These are phyloP conservation scores for Pycnonotus jocosus DNA, from an alignment of 2,113 vertebrate genomes.

Conservation along the genomic window DNA sequence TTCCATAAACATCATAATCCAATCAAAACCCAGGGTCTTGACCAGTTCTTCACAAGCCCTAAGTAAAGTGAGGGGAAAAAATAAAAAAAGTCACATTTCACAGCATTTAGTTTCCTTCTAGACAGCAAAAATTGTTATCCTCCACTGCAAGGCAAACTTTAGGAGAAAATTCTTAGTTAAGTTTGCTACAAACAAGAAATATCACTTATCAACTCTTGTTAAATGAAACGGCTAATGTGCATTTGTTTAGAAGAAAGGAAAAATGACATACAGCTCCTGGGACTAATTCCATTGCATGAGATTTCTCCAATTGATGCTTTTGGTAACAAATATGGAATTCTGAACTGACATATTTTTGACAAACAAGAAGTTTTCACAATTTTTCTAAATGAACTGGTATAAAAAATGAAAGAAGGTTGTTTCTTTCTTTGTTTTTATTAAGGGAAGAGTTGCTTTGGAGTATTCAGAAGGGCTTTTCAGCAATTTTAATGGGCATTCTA, in stretches of 20 bases:
- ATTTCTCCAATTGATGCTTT: not conserved
- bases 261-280: not conserved
- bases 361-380: not conserved
- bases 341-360: not conserved
- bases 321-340: not conserved
- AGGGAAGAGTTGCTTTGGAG: not conserved
- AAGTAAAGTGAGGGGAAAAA: not conserved
- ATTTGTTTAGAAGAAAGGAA: not conserved
- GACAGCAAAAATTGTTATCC: not conserved
- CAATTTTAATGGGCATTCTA: not conserved
- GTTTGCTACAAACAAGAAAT: not conserved
- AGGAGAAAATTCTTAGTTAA: not conserved
- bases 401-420: not conserved
- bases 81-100: not conserved
- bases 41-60: slow-evolving; percentile 97
- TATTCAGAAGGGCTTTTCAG: not conserved
- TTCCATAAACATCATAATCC: slow-evolving; percentile 97
- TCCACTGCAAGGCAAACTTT: not conserved
- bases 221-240: not conserved
- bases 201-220: not conserved
- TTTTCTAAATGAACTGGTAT: not conserved
- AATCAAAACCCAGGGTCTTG: slow-evolving; percentile 91
- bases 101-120: not conserved
- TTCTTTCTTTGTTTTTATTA: not conserved
- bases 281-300: not conserved